These are phyloP conservation scores for Pocillopora verrucosa DNA, from an alignment of 64 coral and sea anemone genomes.

Conservation along the genomic window DNA sequence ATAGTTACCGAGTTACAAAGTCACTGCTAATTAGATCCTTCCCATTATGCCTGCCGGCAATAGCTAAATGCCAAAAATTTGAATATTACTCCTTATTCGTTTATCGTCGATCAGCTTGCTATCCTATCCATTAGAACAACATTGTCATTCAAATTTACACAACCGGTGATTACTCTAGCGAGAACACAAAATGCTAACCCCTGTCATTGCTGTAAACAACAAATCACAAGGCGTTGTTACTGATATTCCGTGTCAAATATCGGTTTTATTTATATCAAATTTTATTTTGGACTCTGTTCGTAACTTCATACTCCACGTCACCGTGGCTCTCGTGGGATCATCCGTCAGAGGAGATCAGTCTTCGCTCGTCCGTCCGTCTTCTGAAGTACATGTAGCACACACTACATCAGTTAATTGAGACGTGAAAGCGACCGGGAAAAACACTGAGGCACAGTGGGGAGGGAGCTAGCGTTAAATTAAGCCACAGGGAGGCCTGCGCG, in stretches of 20 bases:
- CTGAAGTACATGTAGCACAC: not conserved
- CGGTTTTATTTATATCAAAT: not conserved
- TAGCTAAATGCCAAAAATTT: slow-evolving; percentile 25
- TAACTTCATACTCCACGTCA: not conserved
- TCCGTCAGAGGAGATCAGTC: slow-evolving; percentile 5
- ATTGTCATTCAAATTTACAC: slow-evolving; percentile 34
- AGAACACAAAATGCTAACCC: slow-evolving; percentile 1
- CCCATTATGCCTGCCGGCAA: slow-evolving; percentile 1
- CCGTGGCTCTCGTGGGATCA: not conserved
- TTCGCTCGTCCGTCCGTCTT: not conserved
- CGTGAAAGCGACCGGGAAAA: not conserved
- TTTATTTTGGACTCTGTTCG: not conserved
- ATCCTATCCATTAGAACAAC: slow-evolving; percentile 1
- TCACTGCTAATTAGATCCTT: not conserved
- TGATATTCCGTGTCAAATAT: not conserved
- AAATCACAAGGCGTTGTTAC: not conserved
- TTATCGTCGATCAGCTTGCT: not conserved
- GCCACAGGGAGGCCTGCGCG: not conserved
- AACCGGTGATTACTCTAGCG: not conserved
- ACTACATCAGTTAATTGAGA: slow-evolving; percentile 16
- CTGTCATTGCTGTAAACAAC: not conserved
- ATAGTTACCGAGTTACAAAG: not conserved
- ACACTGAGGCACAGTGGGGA: not conserved
- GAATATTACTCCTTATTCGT: slow-evolving; percentile 19
- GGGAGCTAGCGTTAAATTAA: not conserved